phyloP scores from a whole-genome alignment of 2,113 vertebrate species.

The Zapornia atra region DNA sequence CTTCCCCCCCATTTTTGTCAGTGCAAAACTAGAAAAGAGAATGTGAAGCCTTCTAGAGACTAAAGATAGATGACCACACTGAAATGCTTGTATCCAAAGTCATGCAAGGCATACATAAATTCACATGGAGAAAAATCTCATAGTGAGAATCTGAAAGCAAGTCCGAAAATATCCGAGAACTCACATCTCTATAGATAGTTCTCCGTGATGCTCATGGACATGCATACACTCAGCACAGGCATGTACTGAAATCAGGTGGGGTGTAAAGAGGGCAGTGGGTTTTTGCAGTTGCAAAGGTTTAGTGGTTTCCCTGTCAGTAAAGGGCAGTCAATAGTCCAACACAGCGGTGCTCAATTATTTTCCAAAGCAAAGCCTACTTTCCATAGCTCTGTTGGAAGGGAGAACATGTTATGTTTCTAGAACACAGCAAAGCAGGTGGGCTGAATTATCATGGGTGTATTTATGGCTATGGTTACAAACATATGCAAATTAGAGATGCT shows the following conservation, averaged over 20 bases:
- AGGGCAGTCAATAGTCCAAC: background rate
- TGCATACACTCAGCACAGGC: background rate
- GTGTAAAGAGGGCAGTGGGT: background rate
- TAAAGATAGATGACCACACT: background rate
- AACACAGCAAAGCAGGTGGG: constrained; percentile 6
- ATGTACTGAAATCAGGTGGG: background rate
- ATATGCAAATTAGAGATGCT: background rate
- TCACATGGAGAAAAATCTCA: background rate
- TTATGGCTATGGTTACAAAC: constrained; percentile 42
- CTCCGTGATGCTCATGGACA: background rate
- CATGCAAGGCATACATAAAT: background rate
- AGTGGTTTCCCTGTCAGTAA: background rate
- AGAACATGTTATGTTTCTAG: background rate
- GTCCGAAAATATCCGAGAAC: background rate
- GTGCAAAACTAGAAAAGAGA: background rate
- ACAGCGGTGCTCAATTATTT: background rate
- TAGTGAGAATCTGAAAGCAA: background rate
- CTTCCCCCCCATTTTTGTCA: background rate
- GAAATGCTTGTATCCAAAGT: background rate
- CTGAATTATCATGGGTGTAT: constrained; percentile 40
- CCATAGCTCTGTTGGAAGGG: background rate
- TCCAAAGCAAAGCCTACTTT: background rate
- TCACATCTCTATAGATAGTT: background rate
- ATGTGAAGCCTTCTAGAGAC: background rate
- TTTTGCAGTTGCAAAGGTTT: background rate